phyloP scores from a whole-genome alignment of 1,140 invertebrate species.

The Cepaea nemoralis region DNA sequence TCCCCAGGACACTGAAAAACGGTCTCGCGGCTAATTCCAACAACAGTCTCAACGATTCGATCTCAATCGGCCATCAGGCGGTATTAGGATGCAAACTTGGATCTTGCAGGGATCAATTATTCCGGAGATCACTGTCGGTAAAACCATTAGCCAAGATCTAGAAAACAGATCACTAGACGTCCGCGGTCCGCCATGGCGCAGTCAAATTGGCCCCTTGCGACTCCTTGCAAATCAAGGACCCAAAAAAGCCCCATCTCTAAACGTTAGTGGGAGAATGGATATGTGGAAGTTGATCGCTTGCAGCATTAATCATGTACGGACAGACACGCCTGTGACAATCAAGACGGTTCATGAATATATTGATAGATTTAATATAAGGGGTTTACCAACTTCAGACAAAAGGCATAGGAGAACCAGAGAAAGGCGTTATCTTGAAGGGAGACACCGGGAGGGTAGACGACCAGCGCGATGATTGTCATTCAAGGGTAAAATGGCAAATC shows the following conservation, averaged over 20 bases:
- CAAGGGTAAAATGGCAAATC: neutral
- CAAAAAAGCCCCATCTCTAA: slow-evolving; percentile 11
- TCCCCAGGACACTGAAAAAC: neutral
- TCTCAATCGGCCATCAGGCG: slow-evolving; percentile 31
- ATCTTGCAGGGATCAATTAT: slow-evolving; percentile 40
- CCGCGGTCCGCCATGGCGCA: neutral
- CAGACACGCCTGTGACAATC: slow-evolving; percentile 10
- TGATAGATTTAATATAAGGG: slow-evolving; percentile 6
- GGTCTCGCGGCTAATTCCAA: slow-evolving; percentile 3
- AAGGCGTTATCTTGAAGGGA: neutral
- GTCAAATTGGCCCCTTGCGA: slow-evolving; percentile 23
- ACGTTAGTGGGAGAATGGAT: neutral
- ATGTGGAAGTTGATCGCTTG: neutral
- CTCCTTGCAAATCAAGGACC: slow-evolving; percentile 32
- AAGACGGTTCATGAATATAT: neutral
- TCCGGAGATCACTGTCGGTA: slow-evolving; percentile 26
- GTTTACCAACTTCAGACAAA: neutral
- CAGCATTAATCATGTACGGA: slow-evolving; percentile 1
- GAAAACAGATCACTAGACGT: slow-evolving; percentile 15
- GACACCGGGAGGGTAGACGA: neutral
- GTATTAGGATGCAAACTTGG: slow-evolving; percentile 39
- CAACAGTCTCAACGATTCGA: slow-evolving; percentile 4
- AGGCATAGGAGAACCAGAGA: neutral
- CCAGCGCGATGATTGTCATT: neutral
- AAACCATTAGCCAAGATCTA: slow-evolving; percentile 33